Evolutionary conservation across 2,113 vertebrate genomes (phyloP).

Genomic region (Ageneiosus marmoratus): DNA sequence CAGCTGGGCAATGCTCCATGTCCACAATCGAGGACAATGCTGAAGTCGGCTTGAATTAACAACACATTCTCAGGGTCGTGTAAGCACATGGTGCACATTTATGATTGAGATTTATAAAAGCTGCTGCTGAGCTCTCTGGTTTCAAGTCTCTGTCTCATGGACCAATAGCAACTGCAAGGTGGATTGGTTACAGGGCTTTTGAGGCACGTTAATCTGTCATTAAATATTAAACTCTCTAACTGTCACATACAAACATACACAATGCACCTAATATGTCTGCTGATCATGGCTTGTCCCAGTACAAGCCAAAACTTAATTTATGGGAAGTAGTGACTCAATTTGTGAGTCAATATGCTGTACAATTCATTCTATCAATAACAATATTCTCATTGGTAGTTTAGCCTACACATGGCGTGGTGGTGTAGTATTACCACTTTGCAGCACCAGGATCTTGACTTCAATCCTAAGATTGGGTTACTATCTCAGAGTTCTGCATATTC

Average conservation of each 20-base stretch:
- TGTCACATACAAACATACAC: background rate
- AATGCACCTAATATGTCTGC: background rate
- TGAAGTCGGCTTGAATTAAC: conserved; percentile 23
- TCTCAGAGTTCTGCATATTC: background rate
- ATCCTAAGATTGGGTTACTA: background rate
- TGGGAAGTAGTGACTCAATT: too few relatives aligned
- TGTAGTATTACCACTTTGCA: background rate
- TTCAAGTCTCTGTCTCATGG: conserved; percentile 22
- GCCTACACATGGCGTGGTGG: background rate
- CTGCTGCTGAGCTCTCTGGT: conserved; percentile 21
- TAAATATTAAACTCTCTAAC: conserved; percentile 1
- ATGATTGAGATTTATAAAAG: conserved; percentile 20
- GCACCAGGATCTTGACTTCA: background rate
- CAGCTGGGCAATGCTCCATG: conserved; percentile 51
- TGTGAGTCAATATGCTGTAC: background rate
- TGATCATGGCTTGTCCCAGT: background rate
- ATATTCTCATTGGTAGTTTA: background rate
- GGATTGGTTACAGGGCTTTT: background rate
- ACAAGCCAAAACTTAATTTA: background rate
- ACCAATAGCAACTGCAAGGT: conserved; percentile 16
- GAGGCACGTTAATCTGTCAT: conserved; percentile 12
- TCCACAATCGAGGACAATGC: background rate
- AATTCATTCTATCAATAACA: background rate
- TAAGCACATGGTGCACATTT: background rate
- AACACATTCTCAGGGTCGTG: conserved; percentile 12